A percentile compares a stretch with the other conserved stretches of the same genome.
These are phyloP conservation scores for Mormyrops attenuatus DNA, from an alignment of 2,797 vertebrate species.

Conservation along the genomic window DNA sequence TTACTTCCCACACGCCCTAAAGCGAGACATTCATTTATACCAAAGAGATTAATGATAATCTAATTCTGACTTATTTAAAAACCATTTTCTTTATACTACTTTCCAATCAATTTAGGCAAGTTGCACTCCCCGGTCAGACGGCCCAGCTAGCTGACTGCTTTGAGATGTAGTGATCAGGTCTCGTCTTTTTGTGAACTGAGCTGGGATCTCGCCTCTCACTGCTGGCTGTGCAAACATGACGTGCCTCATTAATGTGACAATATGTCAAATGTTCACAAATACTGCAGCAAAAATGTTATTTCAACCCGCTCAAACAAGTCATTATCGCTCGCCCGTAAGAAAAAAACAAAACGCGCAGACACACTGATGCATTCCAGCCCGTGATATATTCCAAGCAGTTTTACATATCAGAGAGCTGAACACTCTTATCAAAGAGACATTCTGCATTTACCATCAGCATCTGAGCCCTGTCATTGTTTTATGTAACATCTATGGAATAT, in stretches of 20 bases:
- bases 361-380: neutral
- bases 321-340: neutral
- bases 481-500: neutral
- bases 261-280: neutral
- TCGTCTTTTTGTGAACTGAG: conserved; percentile 16
- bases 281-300: neutral
- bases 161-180: conserved; percentile 37
- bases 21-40: conserved; percentile 80
- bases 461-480: neutral
- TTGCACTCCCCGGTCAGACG: conserved; percentile 47
- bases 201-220: neutral
- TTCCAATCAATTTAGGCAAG: conserved; percentile 70
- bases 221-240: neutral
- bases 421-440: neutral
- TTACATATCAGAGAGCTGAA: neutral
- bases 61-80: conserved; percentile 87
- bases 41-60: conserved; percentile 80
- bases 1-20: conserved; percentile 79
- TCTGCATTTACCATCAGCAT: neutral
- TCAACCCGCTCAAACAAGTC: neutral
- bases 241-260: neutral
- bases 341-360: neutral
- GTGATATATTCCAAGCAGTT: neutral
- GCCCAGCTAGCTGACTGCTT: conserved; percentile 43
- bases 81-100: conserved; percentile 74